Evolutionary conservation across 2,797 vertebrate species (phyloP).

Genomic region (Catamblyrhynchus diadema): DNA sequence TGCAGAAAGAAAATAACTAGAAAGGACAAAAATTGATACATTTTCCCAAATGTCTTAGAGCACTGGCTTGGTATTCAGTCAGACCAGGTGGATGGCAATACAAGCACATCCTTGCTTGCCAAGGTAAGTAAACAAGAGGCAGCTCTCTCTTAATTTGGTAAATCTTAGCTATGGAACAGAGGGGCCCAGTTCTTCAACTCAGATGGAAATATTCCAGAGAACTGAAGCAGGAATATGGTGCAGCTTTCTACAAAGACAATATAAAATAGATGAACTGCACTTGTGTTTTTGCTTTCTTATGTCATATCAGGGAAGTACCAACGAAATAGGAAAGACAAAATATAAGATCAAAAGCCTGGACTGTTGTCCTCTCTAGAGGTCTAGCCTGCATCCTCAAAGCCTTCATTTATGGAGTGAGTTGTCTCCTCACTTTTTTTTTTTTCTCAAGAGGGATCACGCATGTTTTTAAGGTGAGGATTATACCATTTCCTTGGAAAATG

Average conservation of each 20-base stretch:
- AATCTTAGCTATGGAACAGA: neutral
- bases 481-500: neutral
- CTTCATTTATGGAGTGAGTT: neutral
- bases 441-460: neutral
- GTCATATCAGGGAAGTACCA: accelerated
- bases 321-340: neutral
- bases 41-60: neutral
- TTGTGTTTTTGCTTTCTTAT: neutral
- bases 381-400: neutral
- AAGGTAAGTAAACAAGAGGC: neutral
- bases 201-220: neutral
- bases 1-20: neutral
- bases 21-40: neutral
- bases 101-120: neutral
- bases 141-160: neutral
- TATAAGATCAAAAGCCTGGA: neutral
- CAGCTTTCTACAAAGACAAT: neutral
- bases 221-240: neutral
- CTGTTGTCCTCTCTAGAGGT: neutral
- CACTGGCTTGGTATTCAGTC: neutral
- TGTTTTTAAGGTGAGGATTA: neutral
- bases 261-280: neutral
- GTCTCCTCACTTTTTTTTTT: accelerated
- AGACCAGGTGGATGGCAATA: neutral
- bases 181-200: neutral